Evolutionary conservation across 2,797 vertebrate species (phyloP).

Genomic region (Helostoma temminkii): DNA sequence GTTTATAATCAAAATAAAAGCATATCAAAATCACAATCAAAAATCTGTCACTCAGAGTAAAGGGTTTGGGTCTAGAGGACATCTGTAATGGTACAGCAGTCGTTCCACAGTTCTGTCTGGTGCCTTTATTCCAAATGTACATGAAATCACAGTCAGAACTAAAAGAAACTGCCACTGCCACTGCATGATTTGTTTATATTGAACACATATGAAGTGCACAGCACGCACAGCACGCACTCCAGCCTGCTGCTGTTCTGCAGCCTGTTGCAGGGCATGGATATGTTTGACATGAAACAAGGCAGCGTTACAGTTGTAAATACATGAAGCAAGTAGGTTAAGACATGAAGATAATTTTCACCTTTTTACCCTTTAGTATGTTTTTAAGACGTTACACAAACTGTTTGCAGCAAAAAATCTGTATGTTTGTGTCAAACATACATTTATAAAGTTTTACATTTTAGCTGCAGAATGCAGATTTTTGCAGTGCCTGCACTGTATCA

Average conservation of each 20-base stretch:
- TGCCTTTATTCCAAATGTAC: too few relatives aligned
- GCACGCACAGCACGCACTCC: conserved; percentile 12
- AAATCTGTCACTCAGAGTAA: too few relatives aligned
- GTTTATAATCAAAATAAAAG: too few relatives aligned
- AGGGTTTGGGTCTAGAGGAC: too few relatives aligned
- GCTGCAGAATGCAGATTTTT: conserved; percentile 54
- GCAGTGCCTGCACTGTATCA: conserved; percentile 64
- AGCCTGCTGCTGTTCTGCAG: conserved; percentile 31
- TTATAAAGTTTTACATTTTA: conserved; percentile 41
- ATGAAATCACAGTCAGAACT: too few relatives aligned
- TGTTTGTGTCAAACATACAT: conserved; percentile 19
- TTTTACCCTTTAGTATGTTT: not conserved
- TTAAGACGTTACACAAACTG: not conserved
- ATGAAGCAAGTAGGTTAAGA: not conserved
- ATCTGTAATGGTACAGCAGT: too few relatives aligned
- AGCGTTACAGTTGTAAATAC: conserved; percentile 8
- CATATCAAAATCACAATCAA: too few relatives aligned
- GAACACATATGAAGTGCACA: conserved; percentile 9
- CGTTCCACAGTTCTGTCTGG: too few relatives aligned
- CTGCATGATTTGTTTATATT: conserved; percentile 14
- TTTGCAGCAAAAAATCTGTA: not conserved
- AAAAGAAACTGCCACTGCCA: conserved; percentile 6
- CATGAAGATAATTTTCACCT: not conserved
- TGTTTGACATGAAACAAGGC: not conserved
- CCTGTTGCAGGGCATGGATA: conserved; percentile 20